Evolutionary conservation across 2,797 vertebrate genomes (phyloP).

Genomic region (Acanthurus tractus): DNA sequence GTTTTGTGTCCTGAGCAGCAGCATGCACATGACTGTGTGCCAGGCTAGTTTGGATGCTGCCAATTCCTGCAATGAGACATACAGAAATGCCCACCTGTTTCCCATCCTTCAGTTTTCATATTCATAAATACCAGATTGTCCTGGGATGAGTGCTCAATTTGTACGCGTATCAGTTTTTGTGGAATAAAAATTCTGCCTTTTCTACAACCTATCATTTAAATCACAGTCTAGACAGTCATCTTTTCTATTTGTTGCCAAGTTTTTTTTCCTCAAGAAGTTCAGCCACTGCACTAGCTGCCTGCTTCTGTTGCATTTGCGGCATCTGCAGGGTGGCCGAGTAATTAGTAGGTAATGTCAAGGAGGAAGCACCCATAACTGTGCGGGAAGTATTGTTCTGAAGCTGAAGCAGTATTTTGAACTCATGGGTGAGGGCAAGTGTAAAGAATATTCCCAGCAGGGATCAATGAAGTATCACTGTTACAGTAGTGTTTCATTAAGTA

Average conservation of each 20-base stretch:
- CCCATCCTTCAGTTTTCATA: constrained; percentile 58
- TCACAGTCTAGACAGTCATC: constrained; percentile 28
- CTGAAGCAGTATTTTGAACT: constrained; percentile 49
- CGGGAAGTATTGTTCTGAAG: constrained; percentile 44
- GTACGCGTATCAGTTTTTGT: constrained; percentile 51
- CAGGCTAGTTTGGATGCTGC: constrained; percentile 42
- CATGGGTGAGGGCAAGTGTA: constrained; percentile 35
- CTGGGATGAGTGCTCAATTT: constrained; percentile 65
- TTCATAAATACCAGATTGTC: constrained; percentile 58
- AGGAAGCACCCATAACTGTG: constrained; percentile 25
- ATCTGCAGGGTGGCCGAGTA: constrained; percentile 35
- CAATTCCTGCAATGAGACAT: constrained; percentile 53
- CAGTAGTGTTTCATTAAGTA: constrained; percentile 56
- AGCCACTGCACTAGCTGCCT: constrained; percentile 19
- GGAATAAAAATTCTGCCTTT: constrained; percentile 42
- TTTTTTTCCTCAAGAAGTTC: constrained; percentile 28
- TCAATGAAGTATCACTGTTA: constrained; percentile 70
- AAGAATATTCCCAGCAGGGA: constrained; percentile 61
- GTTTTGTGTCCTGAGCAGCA: constrained; percentile 34
- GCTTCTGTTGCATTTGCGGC: constrained; percentile 20
- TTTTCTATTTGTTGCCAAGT: constrained; percentile 22
- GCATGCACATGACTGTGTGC: constrained; percentile 47
- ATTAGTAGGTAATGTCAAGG: constrained; percentile 14
- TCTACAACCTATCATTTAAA: constrained; percentile 41
- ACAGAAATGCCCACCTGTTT: constrained; percentile 78